phyloP scores from a whole-genome alignment of 1,140 invertebrate species.

The Epicauta chinensis region DNA sequence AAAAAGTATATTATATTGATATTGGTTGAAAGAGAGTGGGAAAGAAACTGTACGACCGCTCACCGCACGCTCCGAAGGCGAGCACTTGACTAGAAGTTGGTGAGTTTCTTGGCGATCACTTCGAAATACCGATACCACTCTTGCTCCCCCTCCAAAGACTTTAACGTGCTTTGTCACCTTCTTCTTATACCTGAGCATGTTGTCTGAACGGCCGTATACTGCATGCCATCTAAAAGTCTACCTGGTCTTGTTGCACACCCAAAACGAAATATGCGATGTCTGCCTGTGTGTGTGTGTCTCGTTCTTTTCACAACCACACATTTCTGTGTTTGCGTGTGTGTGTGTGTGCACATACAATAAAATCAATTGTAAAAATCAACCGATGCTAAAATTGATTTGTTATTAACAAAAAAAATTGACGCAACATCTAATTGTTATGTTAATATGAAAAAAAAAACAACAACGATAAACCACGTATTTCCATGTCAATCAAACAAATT shows the following conservation, averaged over 20 bases:
- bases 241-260: constrained; percentile 16
- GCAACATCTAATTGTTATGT: too few relatives aligned
- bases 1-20: background rate
- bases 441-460: too few relatives aligned
- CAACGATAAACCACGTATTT: too few relatives aligned
- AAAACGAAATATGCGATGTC: constrained; percentile 12
- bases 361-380: too few relatives aligned
- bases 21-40: background rate
- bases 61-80: background rate
- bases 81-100: constrained; percentile 10
- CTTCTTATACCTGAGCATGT: constrained; percentile 16
- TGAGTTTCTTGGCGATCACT: constrained; percentile 9
- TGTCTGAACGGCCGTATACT: constrained; percentile 12
- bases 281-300: background rate
- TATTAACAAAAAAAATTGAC: too few relatives aligned
- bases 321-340: too few relatives aligned
- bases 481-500: too few relatives aligned
- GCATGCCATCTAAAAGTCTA: constrained; percentile 15
- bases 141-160: constrained; percentile 5
- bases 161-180: constrained; percentile 20
- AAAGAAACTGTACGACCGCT: background rate
- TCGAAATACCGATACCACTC: constrained; percentile 2
- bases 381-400: too few relatives aligned
- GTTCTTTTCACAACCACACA: background rate
- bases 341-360: background rate